Percentiles rank a stretch among this genome's conserved stretches.
phyloP scores from a whole-genome alignment of 2,888 invertebrate species.

The Hydriomena furcata region DNA sequence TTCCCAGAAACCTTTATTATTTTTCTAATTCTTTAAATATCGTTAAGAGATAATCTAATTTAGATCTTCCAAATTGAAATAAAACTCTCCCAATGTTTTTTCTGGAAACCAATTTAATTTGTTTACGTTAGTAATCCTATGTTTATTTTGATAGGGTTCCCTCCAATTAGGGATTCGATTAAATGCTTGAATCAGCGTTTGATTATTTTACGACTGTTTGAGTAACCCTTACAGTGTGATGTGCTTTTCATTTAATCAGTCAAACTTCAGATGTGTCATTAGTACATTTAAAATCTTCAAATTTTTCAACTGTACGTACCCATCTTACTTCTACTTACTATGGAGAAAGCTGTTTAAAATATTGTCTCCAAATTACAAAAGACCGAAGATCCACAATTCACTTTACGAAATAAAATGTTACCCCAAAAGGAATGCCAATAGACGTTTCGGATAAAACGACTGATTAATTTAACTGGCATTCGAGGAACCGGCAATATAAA shows the following conservation, averaged over 20 bases:
- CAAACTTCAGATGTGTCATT: no score
- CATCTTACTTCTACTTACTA: no score
- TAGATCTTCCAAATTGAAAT: slow-evolving; percentile 29
- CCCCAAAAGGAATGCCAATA: slow-evolving; percentile 35
- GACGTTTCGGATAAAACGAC: slow-evolving; percentile 39
- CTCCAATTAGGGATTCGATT: slow-evolving; percentile 49
- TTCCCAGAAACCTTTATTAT: no score
- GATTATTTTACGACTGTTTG: slow-evolving; percentile 21
- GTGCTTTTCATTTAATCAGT: no score
- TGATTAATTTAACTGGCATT: slow-evolving; percentile 42
- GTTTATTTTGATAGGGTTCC: slow-evolving; percentile 50
- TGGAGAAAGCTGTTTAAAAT: slow-evolving; percentile 1
- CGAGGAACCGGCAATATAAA: slow-evolving; percentile 35
- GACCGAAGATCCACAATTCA: slow-evolving; percentile 33
- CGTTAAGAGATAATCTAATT: slow-evolving; percentile 29
- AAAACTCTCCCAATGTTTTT: slow-evolving; percentile 34
- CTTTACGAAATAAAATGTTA: slow-evolving; percentile 39
- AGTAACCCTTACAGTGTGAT: slow-evolving; percentile 7
- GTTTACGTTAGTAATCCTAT: slow-evolving; percentile 41
- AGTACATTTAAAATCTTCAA: no score
- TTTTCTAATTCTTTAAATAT: slow-evolving; percentile 6
- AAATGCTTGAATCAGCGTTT: slow-evolving; percentile 33
- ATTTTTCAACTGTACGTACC: no score
- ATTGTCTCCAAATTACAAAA: slow-evolving; percentile 19
- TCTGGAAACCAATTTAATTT: slow-evolving; percentile 44